Evolutionary conservation across 2,888 invertebrate genomes (phyloP), one percentile per base, ranked within the genome.

Genomic region (Caenorhabditis wallacei): DNA sequence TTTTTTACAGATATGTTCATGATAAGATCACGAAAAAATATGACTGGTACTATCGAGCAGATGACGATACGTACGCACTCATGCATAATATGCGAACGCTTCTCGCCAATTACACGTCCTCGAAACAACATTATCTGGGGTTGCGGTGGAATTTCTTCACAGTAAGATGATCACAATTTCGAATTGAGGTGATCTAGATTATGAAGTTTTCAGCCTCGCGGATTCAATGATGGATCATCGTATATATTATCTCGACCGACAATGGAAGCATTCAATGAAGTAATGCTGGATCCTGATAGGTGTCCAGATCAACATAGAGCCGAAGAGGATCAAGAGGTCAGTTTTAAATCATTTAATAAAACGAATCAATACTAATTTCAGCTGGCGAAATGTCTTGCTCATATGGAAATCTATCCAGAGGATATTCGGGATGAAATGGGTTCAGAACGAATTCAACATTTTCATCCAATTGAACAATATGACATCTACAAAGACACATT

Each of bases 321-420:
- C 10, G 89, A 89, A 56, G 89, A 89, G 53, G 89, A 89, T 84
- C 89, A 89, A 68, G 89, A 89, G 79, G 86, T 88, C 80, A 87
- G 80, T n/a, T n/a, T n/a, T n/a, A n/a, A 80, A 85, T 40, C 13
- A 10, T 7, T 35, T 4, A 2, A 3, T 40, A 2, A 8, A 40
- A 16, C n/a, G 26, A 35, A 37, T 13, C 22, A 18, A 48, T n/a
- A 18, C 13, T n/a, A 61, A n/a, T 53, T 61, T 68, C 72, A 87
- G 85, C 30, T 88, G 11, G 84, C 87, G 4, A 85, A 86, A 81
- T 89, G 89, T 37, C 71, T 89, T 4, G 86, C 87, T 16, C 80
- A 84, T 40, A 74, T 88, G 30, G 86, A 84, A 13, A 83, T 89
- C 24, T 88, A 84, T 43, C 89, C 89, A 18, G 84, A 83, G 68